Evolutionary conservation across 1,140 invertebrate genomes (phyloP).

Genomic region (Ditylenchus dipsaci): DNA sequence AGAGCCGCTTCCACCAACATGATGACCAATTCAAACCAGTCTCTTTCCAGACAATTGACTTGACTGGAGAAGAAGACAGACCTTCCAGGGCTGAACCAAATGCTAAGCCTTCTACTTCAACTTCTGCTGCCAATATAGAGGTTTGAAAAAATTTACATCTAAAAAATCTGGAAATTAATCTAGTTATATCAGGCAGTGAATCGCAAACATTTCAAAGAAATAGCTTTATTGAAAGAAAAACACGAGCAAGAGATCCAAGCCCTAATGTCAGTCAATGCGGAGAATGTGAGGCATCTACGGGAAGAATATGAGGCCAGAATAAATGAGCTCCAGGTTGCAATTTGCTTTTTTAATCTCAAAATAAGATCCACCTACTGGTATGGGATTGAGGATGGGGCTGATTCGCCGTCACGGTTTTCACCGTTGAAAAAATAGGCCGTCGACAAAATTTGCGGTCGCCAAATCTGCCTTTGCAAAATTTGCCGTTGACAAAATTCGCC

Average conservation of each 20-base stretch:
- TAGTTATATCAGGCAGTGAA: background rate
- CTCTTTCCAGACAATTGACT: conserved; percentile 14
- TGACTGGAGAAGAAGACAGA: background rate
- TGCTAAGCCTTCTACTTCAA: background rate
- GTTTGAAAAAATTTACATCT: background rate
- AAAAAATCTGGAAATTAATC: background rate
- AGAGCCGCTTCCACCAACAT: conserved; percentile 6
- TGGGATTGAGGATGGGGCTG: too few relatives aligned
- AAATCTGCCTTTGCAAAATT: too few relatives aligned
- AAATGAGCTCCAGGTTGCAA: conserved; percentile 18
- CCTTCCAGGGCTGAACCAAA: background rate
- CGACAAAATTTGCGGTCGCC: too few relatives aligned
- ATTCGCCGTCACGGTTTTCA: too few relatives aligned
- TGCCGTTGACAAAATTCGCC: too few relatives aligned
- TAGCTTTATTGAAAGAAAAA: conserved; percentile 24
- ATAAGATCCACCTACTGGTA: too few relatives aligned
- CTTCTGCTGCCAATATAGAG: background rate
- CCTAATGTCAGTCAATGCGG: conserved; percentile 11
- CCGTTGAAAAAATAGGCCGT: too few relatives aligned
- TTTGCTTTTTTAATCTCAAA: conserved; percentile 4
- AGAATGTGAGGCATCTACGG: conserved; percentile 17
- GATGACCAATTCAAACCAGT: background rate
- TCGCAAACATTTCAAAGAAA: conserved; percentile 1
- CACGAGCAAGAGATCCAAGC: conserved; percentile 27
- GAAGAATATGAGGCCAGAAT: conserved; percentile 25